Evolutionary conservation across 2,113 vertebrate species (phyloP).

Genomic region (Pica pica): DNA sequence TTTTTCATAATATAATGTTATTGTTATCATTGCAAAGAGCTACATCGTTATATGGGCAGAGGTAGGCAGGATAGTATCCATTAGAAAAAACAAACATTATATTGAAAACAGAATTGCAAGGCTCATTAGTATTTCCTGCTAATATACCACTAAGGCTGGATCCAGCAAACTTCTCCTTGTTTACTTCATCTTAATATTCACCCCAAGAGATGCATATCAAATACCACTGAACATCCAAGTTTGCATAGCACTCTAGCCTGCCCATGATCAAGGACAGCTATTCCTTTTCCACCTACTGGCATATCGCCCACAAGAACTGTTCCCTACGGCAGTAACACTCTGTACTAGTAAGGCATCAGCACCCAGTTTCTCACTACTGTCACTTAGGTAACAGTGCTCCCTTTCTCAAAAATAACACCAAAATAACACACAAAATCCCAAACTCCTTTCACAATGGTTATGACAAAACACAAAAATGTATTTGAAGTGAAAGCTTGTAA

Average conservation of each 20-base stretch:
- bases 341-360: neutral
- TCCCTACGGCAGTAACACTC: neutral
- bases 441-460: neutral
- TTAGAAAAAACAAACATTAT: neutral
- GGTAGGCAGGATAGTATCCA: neutral
- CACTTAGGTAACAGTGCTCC: neutral
- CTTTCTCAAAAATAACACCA: neutral
- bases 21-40: neutral
- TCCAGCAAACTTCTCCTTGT: neutral
- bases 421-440: neutral
- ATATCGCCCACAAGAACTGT: fast-evolving
- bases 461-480: neutral
- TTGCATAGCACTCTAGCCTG: neutral
- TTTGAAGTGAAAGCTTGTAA: neutral
- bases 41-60: neutral
- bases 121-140: neutral
- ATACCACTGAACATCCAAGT: neutral
- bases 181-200: neutral
- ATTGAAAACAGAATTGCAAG: neutral
- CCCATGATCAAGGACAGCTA: neutral
- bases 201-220: neutral
- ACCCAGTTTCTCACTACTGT: neutral
- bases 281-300: neutral
- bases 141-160: neutral
- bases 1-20: neutral